Percentiles rank a stretch among this genome's conserved stretches.
Evolutionary conservation across 2,888 invertebrate species (phyloP).

Genomic region (Acanthosepion pharaonis): DNA sequence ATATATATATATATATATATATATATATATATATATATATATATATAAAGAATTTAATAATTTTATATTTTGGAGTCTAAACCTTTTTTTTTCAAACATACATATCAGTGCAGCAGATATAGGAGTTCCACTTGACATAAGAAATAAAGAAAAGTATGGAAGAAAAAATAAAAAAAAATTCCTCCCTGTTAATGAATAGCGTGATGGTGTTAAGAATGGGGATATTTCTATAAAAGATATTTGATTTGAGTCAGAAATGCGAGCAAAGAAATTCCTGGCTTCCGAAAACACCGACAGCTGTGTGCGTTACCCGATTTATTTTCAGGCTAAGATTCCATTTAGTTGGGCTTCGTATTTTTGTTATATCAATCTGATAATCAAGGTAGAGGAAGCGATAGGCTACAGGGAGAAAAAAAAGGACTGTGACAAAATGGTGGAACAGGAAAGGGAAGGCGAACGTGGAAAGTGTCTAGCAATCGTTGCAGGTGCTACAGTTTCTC

Average conservation of each 20-base stretch:
- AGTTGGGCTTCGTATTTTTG: not conserved
- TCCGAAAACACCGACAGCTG: not conserved
- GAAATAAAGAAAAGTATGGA: too few relatives aligned
- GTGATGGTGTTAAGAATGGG: too few relatives aligned
- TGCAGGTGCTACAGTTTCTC: not conserved
- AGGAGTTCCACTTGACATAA: too few relatives aligned
- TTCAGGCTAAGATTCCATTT: conserved; percentile 2
- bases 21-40: too few relatives aligned
- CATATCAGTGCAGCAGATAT: too few relatives aligned
- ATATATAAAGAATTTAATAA: too few relatives aligned
- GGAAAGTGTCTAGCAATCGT: not conserved
- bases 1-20: too few relatives aligned
- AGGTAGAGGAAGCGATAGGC: not conserved
- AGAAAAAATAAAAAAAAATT: too few relatives aligned
- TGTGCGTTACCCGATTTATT: conserved; percentile 1
- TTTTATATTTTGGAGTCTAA: too few relatives aligned
- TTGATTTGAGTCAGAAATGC: not conserved
- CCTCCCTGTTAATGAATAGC: too few relatives aligned
- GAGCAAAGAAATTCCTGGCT: not conserved
- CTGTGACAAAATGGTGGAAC: not conserved
- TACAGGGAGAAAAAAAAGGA: not conserved
- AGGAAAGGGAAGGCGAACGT: not conserved
- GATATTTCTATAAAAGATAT: too few relatives aligned
- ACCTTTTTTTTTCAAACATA: too few relatives aligned
- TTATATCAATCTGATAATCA: conserved; percentile 2